A percentile compares a stretch with the other conserved stretches of the same genome.
phyloP scores from a whole-genome alignment of 2,797 vertebrate species.

The Synaphobranchus kaupii region DNA sequence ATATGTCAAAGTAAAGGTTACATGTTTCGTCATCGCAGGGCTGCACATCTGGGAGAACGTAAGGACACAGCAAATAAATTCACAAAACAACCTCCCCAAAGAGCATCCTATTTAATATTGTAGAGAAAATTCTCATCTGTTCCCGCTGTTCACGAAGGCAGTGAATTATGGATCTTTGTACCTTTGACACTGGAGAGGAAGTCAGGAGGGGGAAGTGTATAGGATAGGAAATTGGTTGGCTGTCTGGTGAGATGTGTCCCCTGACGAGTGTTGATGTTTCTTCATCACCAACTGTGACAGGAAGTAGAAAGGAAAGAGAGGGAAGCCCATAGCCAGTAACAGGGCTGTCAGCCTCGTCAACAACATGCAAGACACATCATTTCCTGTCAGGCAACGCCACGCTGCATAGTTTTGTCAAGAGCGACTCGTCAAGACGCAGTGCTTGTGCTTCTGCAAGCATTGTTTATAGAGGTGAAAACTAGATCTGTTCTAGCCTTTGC shows the following conservation, averaged over 20 bases:
- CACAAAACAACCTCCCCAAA: background rate
- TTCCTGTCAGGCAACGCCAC: constrained; percentile 13
- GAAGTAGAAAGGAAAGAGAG: constrained; percentile 70
- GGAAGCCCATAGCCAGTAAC: constrained; percentile 66
- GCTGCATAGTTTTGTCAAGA: background rate
- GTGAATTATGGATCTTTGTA: background rate
- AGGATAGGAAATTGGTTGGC: constrained; percentile 26
- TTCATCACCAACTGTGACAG: constrained; percentile 63
- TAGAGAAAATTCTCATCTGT: background rate
- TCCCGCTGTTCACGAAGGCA: background rate
- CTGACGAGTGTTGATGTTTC: constrained; percentile 48
- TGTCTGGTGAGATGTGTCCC: constrained; percentile 37
- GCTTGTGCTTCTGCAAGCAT: background rate
- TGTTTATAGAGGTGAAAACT: background rate
- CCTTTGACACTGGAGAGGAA: constrained; percentile 14
- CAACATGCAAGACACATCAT: constrained; percentile 57
- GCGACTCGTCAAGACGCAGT: background rate
- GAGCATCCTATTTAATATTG: background rate
- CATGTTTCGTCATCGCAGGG: background rate
- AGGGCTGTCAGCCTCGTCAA: constrained; percentile 41
- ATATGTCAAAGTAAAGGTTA: background rate
- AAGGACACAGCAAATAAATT: background rate
- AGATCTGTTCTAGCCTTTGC: background rate
- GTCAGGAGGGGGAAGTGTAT: background rate
- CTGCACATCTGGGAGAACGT: background rate